These are phyloP conservation scores for Cyrtodaria siliqua DNA, from an alignment of 2,888 invertebrate genomes.

Conservation along the genomic window DNA sequence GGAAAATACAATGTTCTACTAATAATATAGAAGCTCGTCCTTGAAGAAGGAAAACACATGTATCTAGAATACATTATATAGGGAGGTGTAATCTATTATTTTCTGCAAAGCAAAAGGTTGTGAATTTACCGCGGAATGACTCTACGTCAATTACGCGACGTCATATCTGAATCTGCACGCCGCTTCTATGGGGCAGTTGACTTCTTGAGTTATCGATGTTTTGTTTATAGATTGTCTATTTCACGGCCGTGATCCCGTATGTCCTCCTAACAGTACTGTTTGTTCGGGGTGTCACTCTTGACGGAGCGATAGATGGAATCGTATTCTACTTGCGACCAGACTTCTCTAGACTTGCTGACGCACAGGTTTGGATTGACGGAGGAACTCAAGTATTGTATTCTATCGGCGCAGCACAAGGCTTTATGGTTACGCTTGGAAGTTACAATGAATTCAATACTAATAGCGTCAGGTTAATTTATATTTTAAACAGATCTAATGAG, in stretches of 20 bases:
- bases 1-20: too few species aligned
- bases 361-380: constrained; percentile 80
- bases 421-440: constrained; percentile 35
- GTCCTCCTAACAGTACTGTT: constrained; percentile 65
- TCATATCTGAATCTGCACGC: too few species aligned
- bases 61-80: too few species aligned
- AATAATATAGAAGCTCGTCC: too few species aligned
- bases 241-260: constrained; percentile 73
- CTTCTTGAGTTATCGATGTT: too few species aligned
- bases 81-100: too few species aligned
- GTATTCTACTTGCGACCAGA: constrained; percentile 91
- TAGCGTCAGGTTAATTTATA: constrained; percentile 26
- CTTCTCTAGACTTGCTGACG: constrained; percentile 90
- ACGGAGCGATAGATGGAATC: constrained; percentile 91
- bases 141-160: too few species aligned
- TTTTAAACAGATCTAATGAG: background rate
- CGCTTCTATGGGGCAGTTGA: too few species aligned
- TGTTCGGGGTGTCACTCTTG: constrained; percentile 68
- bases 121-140: too few species aligned
- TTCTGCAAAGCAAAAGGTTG: too few species aligned
- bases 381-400: constrained; percentile 42
- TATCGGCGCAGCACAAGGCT: constrained; percentile 34
- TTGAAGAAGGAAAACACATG: too few species aligned
- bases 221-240: constrained; percentile 69
- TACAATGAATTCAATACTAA: constrained; percentile 36